Evolutionary conservation across 2,888 invertebrate genomes (phyloP), one percentile per base, ranked within the genome.

Genomic region (Eupithecia abbreviata): DNA sequence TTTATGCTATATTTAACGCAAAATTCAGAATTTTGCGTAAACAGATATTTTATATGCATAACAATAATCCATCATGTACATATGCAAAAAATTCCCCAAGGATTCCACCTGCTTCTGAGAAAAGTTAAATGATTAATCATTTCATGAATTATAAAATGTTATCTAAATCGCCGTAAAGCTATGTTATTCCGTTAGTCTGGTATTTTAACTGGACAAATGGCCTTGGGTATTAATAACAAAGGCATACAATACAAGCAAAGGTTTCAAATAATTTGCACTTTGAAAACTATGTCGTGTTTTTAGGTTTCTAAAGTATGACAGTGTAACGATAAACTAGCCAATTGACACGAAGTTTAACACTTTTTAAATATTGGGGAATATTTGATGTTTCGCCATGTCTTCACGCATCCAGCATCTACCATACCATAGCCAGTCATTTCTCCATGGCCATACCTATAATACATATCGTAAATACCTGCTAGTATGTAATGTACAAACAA

Each of bases 91-190:
- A 30, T 30, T 30, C 30, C 30, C 30, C 30, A 30, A 30, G 1
- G 30, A 30, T 30, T 30, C 30, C 30, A 30, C 18, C 58, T 30
- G 30, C 30, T 30, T 30, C 30, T 30, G 30, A 30, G 30, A 30
- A 30, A 30, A 18, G 18, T 18, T 62, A 10, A 66, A 15, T 42
- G 15, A 42, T 42, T 13, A 42, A 13, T 15, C 65, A 13, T 65
- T 13, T 12, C 41, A 41, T 41, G 13, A 13, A 13, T 41, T 65
- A 41, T 12, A 41, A 13, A 66, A 66, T 66, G 15, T 66, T 66
- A 70, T 70, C 51, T 70, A 30, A 70, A 51, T 70, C 43, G 42
- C 58, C 71, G 42, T 66, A 15, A 42, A 42, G 58, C 18, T 62
- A 42, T 66, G 42, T 15, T 4, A 66, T 66, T 66, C 10, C 42